Evolutionary conservation across 2,113 vertebrate species (phyloP).

Genomic region (Numida meleagris): DNA sequence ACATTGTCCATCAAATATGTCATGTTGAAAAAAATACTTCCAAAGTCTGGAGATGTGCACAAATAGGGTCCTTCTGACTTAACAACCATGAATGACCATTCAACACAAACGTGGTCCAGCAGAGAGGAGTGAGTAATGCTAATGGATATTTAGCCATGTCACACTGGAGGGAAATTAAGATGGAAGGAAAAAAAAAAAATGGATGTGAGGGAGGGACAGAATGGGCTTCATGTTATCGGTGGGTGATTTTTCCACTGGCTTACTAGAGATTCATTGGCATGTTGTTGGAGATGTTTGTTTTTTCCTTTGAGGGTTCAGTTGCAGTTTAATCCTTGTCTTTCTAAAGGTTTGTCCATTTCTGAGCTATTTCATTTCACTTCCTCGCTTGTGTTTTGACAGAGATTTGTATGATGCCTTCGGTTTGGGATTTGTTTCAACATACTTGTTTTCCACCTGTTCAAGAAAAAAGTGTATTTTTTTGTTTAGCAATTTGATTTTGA

Average conservation of each 20-base stretch:
- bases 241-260: not conserved
- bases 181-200: not conserved
- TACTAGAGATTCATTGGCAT: not conserved
- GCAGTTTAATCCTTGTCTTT: not conserved
- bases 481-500: not conserved
- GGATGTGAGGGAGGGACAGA: not conserved
- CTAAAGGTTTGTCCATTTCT: not conserved
- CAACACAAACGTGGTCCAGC: not conserved
- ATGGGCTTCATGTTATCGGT: fast-evolving
- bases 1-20: not conserved
- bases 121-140: not conserved
- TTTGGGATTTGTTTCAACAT: not conserved
- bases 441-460: not conserved
- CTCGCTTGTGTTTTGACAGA: not conserved
- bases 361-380: not conserved
- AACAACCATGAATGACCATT: too few species aligned
- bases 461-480: not conserved
- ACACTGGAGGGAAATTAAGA: not conserved
- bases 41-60: not conserved
- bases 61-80: not conserved
- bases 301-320: not conserved
- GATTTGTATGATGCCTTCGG: not conserved
- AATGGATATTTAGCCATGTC: not conserved
- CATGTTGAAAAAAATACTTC: not conserved
- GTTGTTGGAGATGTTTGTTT: not conserved